Percentiles rank a stretch among this genome's conserved stretches.
These are phyloP conservation scores for Spicauda simplicius DNA, from an alignment of 2,888 invertebrate genomes.

Conservation along the genomic window DNA sequence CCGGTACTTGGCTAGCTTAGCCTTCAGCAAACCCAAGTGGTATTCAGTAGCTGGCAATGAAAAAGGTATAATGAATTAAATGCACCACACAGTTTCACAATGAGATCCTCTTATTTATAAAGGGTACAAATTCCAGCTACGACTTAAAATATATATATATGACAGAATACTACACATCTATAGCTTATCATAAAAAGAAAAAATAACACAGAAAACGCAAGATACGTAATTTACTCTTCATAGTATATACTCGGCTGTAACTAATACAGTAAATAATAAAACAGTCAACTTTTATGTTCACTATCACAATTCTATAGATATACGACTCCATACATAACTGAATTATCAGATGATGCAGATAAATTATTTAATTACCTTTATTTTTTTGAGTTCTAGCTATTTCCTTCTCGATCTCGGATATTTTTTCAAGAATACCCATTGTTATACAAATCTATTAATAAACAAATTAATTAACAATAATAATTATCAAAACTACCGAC, in stretches of 20 bases:
- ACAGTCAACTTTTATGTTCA: too few relatives aligned
- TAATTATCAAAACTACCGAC: constrained; percentile 22
- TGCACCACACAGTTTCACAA: neutral
- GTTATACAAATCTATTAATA: constrained; percentile 43
- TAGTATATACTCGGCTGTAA: too few relatives aligned
- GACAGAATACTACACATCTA: too few relatives aligned
- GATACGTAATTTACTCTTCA: too few relatives aligned
- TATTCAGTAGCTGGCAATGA: constrained; percentile 96
- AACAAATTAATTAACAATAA: constrained; percentile 30
- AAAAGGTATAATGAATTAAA: neutral
- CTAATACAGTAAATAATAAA: too few relatives aligned
- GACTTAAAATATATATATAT: too few relatives aligned
- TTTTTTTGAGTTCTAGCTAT: constrained; percentile 99
- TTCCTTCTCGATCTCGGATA: constrained; percentile 99
- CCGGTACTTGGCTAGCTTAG: constrained; percentile 97
- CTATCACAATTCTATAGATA: too few relatives aligned
- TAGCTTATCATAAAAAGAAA: too few relatives aligned
- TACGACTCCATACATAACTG: too few relatives aligned
- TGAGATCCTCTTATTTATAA: too few relatives aligned
- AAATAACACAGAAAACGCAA: too few relatives aligned
- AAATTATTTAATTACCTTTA: constrained; percentile 89
- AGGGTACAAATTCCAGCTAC: too few relatives aligned
- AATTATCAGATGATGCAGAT: neutral
- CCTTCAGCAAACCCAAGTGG: constrained; percentile 98
- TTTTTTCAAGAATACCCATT: constrained; percentile 99